Evolutionary conservation across 2,797 vertebrate species (phyloP).

Genomic region (Cossypha dichroa): DNA sequence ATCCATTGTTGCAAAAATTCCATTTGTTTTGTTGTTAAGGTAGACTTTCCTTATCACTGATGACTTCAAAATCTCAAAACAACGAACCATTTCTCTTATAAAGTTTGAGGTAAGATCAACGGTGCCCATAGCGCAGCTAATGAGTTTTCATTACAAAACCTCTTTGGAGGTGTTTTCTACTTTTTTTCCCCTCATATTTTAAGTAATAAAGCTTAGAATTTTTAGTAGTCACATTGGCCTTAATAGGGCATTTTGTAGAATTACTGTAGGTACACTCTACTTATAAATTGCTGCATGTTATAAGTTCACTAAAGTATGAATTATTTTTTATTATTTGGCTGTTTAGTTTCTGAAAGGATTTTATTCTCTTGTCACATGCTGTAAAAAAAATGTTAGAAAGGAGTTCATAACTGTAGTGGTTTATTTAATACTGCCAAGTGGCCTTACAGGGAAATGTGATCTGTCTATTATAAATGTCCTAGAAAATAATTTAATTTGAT

Average conservation of each 20-base stretch:
- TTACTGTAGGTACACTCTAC: not conserved
- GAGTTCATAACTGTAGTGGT: not conserved
- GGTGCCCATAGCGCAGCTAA: not conserved
- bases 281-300: not conserved
- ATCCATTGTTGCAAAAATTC: not conserved
- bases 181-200: not conserved
- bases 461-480: not conserved
- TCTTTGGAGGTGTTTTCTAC: not conserved
- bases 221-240: rapidly evolving
- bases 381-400: not conserved
- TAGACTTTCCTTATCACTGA: not conserved
- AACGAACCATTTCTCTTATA: not conserved
- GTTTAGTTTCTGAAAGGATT: not conserved
- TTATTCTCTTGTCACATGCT: not conserved
- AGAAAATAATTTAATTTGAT: not conserved
- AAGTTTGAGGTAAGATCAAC: not conserved
- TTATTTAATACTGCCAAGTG: not conserved
- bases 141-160: not conserved
- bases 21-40: rapidly evolving
- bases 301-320: not conserved
- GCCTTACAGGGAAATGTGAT: not conserved
- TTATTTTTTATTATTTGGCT: not conserved
- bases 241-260: not conserved
- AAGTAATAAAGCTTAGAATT: not conserved
- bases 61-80: not conserved